phyloP scores from a whole-genome alignment of 1,140 invertebrate species.

The Arion vulgaris region DNA sequence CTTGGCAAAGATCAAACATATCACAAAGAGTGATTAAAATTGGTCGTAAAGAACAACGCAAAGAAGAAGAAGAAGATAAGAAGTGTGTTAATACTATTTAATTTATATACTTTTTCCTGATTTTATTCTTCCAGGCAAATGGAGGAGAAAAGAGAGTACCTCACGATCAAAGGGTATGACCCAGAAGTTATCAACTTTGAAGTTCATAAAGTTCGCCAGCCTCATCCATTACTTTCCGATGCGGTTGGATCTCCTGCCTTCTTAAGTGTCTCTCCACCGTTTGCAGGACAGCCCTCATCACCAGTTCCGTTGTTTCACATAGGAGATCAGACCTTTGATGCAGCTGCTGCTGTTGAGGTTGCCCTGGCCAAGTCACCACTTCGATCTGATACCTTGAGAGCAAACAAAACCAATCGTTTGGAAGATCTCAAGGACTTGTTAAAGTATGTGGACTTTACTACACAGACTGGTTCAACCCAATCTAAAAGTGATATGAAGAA shows the following conservation, averaged over 20 bases:
- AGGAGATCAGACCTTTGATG: constrained; percentile 28
- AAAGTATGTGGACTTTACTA: constrained; percentile 24
- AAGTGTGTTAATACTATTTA: no score
- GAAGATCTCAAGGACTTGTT: constrained; percentile 18
- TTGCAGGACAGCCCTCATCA: constrained; percentile 18
- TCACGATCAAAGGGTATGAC: constrained; percentile 26
- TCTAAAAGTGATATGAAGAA: constrained; percentile 29
- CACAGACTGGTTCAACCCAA: background rate
- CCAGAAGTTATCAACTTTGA: constrained; percentile 37
- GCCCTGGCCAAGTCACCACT: background rate
- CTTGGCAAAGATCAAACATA: no score
- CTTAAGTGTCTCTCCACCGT: constrained; percentile 27
- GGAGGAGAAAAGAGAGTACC: constrained; percentile 31
- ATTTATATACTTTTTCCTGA: no score
- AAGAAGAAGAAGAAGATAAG: no score
- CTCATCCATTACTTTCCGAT: constrained; percentile 26
- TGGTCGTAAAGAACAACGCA: no score
- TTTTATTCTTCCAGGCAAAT: constrained; percentile 31
- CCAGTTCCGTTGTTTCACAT: constrained; percentile 26
- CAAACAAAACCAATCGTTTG: background rate
- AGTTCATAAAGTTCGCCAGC: constrained; percentile 26
- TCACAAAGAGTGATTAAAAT: no score
- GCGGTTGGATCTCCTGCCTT: constrained; percentile 36
- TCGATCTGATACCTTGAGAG: constrained; percentile 8
- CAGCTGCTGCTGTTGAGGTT: background rate